Conservation (phyloP, 2,113 vertebrate species). For the Hippocampus barbouri region DNA sequence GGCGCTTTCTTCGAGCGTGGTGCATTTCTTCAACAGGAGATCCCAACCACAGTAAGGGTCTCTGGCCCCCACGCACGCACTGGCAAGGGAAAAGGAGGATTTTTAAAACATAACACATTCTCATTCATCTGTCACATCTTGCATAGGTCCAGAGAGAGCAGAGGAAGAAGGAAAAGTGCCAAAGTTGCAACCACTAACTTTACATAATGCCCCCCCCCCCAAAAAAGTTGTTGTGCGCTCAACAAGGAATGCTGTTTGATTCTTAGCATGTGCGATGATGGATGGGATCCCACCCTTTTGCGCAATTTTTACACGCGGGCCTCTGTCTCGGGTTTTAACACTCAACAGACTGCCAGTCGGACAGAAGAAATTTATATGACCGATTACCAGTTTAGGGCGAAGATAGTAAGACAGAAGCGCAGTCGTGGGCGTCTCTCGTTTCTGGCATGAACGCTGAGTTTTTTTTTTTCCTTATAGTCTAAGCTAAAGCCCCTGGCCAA, state of each 20-base stretch:
- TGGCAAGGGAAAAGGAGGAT: constrained; percentile 43
- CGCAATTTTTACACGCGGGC: constrained; percentile 28
- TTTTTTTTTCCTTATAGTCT: constrained; percentile 41
- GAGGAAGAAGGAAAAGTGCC: too few relatives aligned
- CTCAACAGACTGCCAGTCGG: constrained; percentile 28
- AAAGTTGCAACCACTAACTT: constrained; percentile 6
- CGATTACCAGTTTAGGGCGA: constrained; percentile 25
- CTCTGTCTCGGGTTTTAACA: constrained; percentile 34
- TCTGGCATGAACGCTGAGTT: constrained; percentile 59
- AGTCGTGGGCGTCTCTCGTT: constrained; percentile 35
- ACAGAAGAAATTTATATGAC: constrained; percentile 49
- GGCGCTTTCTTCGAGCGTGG: constrained; percentile 89
- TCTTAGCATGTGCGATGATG: constrained; percentile 29
- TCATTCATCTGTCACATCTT: too few relatives aligned
- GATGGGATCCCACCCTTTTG: constrained; percentile 44
- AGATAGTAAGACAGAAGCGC: constrained; percentile 20
- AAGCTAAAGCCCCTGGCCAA: constrained; percentile 36
- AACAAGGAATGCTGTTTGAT: constrained; percentile 46
- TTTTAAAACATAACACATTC: neutral
- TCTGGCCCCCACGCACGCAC: constrained; percentile 87
- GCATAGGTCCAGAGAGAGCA: too few relatives aligned
- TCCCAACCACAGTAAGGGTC: constrained; percentile 99
- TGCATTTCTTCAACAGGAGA: constrained; percentile 86
- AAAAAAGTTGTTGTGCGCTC: constrained; percentile 28
- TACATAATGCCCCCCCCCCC: neutral